Evolutionary conservation across 2,797 vertebrate species (phyloP).

Genomic region (Hirundo rustica): DNA sequence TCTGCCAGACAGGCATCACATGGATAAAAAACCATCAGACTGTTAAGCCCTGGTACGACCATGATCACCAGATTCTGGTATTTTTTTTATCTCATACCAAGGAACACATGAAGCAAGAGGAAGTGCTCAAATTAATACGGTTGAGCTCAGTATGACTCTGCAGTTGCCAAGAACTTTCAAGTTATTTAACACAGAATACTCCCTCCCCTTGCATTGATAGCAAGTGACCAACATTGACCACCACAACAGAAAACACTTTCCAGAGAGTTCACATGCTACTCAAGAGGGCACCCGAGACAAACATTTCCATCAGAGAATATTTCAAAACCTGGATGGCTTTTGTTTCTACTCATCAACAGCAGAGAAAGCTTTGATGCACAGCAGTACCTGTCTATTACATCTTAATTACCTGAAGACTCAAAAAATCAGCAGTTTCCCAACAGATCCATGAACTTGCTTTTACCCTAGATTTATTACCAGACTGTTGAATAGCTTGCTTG

Average conservation of each 20-base stretch:
- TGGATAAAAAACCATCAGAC: not conserved
- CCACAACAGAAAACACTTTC: not conserved
- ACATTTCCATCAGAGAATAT: not conserved
- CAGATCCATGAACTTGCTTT: not conserved
- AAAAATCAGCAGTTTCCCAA: not conserved
- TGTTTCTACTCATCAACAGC: not conserved
- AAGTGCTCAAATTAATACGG: not conserved
- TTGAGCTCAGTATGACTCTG: not conserved
- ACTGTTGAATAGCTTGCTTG: not conserved
- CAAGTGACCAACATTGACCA: not conserved
- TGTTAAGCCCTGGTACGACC: not conserved
- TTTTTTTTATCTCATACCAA: not conserved
- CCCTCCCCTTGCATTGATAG: not conserved
- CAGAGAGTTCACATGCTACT: not conserved
- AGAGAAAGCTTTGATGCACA: not conserved
- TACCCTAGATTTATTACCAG: not conserved
- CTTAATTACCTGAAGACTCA: slow-evolving; percentile 2
- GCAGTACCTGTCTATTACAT: not conserved
- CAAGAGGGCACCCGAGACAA: not conserved
- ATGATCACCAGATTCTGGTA: accelerated
- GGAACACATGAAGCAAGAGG: not conserved
- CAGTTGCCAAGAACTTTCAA: not conserved
- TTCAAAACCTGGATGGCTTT: not conserved
- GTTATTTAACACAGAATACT: not conserved
- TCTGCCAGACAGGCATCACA: slow-evolving; percentile 74